Conservation (phyloP, 1,140 invertebrate genomes). For the Euborellia annulipes region DNA sequence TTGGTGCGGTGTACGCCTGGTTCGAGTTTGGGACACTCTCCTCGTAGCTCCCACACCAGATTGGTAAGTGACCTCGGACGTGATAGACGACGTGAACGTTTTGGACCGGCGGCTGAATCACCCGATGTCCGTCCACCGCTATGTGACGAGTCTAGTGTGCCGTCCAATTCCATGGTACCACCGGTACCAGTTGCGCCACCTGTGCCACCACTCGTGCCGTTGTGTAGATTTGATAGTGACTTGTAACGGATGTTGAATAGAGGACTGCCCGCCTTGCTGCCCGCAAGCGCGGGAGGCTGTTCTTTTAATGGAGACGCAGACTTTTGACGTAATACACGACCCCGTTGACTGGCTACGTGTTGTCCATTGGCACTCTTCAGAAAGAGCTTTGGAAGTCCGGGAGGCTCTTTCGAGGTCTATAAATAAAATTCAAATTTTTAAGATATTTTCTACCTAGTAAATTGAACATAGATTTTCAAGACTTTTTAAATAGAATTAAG, state of each 20-base stretch:
- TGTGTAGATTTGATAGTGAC: slow-evolving; percentile 59
- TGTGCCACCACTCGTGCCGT: too few relatives aligned
- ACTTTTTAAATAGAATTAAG: too few relatives aligned
- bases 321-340: slow-evolving; percentile 49
- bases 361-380: slow-evolving; percentile 47
- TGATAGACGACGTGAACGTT: slow-evolving; percentile 34
- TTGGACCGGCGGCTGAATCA: slow-evolving; percentile 59
- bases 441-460: too few relatives aligned
- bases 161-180: slow-evolving; percentile 59
- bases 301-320: slow-evolving; percentile 56
- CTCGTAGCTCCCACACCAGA: slow-evolving; percentile 65
- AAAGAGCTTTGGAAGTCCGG: slow-evolving; percentile 39
- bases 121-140: slow-evolving; percentile 70
- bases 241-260: slow-evolving; percentile 71
- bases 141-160: slow-evolving; percentile 74
- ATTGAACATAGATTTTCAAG: too few relatives aligned
- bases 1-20: slow-evolving; percentile 27
- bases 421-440: too few relatives aligned
- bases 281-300: slow-evolving; percentile 33
- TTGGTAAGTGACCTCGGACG: slow-evolving; percentile 66
- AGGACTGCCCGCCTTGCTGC: slow-evolving; percentile 52
- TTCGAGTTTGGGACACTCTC: slow-evolving; percentile 30
- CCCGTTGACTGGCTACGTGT: slow-evolving; percentile 33
- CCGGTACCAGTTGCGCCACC: too few relatives aligned
- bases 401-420: too few relatives aligned